Evolutionary conservation across 2,888 invertebrate species (phyloP), one percentile per base, ranked within the genome.

Genomic region (Proisotoma minuta): DNA sequence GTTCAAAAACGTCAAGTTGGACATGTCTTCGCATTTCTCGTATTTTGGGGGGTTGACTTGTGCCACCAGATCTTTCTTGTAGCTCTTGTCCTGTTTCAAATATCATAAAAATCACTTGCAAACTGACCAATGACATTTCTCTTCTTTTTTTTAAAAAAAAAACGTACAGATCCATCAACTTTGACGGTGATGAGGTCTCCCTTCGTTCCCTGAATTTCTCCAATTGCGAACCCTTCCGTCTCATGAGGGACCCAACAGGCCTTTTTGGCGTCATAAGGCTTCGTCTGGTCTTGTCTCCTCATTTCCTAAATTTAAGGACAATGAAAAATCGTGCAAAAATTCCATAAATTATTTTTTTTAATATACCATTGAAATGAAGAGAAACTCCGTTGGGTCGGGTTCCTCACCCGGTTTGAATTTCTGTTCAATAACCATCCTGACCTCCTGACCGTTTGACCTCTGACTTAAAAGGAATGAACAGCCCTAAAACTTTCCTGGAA

Each of bases 41-140:
- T 92, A 97, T 85, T 97, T 97, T 79, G 96, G 96, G 78, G 97
- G 97, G 84, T 97, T 97, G 81, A 97, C 95, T 85, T 97, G 96
- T 79, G 84, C 87, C 77, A 94, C 88, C 80, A 85, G 85, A 79
- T 95, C 95, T 85, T 95, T 95, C 86, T 97, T 97, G 85, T 92
- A 88, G 83, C 90, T 91, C 85, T 87, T 92, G 76, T 87, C 87
- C 93, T 94, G 28, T 18, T 12, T 3, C 2, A 8, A 28, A 26
- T 28, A 18, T 24, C 28, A 18, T n/a, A n/a, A n/a, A n/a, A n/a
- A 39, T 34, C 22, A 54, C 23, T 10, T 22, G 12, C n/a, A 15
- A 18, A 29, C 4, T 18, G 15, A 23, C n/a, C n/a, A 10, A 47
- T 4, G 34, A 8, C 28, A 53, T 27, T n/a, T 53, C 3, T 29